A percentile compares a stretch with the other conserved stretches of the same genome.
These are phyloP conservation scores for Steinernema hermaphroditum DNA, from an alignment of 2,888 invertebrate genomes.

Conservation along the genomic window DNA sequence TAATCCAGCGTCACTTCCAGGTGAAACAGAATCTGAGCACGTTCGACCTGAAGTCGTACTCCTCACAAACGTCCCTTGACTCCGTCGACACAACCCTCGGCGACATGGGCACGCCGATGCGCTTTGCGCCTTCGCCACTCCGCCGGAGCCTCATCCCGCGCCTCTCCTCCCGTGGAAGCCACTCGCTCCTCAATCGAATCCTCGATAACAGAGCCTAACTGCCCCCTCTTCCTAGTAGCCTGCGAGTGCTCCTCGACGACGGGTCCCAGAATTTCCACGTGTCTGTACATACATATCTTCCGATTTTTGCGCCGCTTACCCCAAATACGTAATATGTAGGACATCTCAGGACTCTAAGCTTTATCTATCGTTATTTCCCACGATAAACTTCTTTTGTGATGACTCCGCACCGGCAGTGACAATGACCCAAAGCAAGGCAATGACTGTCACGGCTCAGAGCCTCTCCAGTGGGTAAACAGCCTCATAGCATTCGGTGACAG, in stretches of 20 bases:
- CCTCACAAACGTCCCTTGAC: slow-evolving; percentile 46
- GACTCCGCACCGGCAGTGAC: too few relatives aligned
- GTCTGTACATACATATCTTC: too few relatives aligned
- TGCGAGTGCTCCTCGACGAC: too few relatives aligned
- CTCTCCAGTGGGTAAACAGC: not conserved
- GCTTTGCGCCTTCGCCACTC: slow-evolving; percentile 42
- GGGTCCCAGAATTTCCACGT: too few relatives aligned
- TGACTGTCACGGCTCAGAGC: too few relatives aligned
- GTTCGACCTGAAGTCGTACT: slow-evolving; percentile 50
- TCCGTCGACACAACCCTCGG: slow-evolving; percentile 40
- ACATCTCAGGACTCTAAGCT: too few relatives aligned
- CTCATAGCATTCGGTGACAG: not conserved
- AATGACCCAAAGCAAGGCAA: too few relatives aligned
- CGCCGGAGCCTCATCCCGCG: slow-evolving; percentile 33
- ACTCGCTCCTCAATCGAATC: not conserved
- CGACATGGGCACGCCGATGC: slow-evolving; percentile 48
- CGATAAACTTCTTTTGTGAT: too few relatives aligned
- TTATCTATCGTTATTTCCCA: too few relatives aligned
- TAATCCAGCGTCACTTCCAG: slow-evolving; percentile 37
- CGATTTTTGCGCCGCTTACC: too few relatives aligned
- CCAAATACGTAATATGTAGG: too few relatives aligned
- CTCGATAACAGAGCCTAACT: not conserved
- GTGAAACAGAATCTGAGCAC: slow-evolving; percentile 48
- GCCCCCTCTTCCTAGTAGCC: not conserved
- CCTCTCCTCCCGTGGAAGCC: not conserved